Evolutionary conservation across 2,888 invertebrate genomes (phyloP).

Genomic region (Andricus curvator): DNA sequence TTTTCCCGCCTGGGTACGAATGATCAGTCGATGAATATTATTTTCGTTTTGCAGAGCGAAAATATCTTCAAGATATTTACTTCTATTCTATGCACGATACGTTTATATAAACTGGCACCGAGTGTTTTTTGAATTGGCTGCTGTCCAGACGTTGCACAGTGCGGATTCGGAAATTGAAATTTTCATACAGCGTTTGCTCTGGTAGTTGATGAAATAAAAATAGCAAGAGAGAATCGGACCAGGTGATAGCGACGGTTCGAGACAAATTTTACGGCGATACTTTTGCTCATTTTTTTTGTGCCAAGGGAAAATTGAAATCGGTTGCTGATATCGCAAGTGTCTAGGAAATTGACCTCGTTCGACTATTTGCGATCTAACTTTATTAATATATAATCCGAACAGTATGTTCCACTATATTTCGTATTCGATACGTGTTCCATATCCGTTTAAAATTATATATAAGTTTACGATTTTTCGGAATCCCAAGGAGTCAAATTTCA

Average conservation of each 20-base stretch:
- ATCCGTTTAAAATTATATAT: background rate
- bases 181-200: slow-evolving; percentile 45
- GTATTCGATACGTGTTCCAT: background rate
- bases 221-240: slow-evolving; percentile 23
- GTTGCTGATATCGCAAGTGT: slow-evolving; percentile 38
- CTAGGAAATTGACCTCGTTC: slow-evolving; percentile 24
- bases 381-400: slow-evolving; percentile 17
- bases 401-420: background rate
- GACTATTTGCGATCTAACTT: background rate
- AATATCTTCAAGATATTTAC: slow-evolving; percentile 35
- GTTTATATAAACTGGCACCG: slow-evolving; percentile 43
- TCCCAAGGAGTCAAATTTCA: too few relatives aligned
- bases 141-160: slow-evolving; percentile 47
- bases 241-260: slow-evolving; percentile 39
- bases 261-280: slow-evolving; percentile 30
- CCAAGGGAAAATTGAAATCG: slow-evolving; percentile 21
- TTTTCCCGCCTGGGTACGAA: background rate
- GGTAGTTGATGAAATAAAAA: slow-evolving; percentile 43
- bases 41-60: slow-evolving; percentile 5
- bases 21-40: slow-evolving; percentile 27
- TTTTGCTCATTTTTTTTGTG: slow-evolving; percentile 21
- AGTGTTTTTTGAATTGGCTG: slow-evolving; percentile 49
- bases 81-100: slow-evolving; percentile 30
- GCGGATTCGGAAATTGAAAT: slow-evolving; percentile 52
- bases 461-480: too few relatives aligned